phyloP scores from a whole-genome alignment of 1,140 invertebrate species.

The Drosophila littoralis region DNA sequence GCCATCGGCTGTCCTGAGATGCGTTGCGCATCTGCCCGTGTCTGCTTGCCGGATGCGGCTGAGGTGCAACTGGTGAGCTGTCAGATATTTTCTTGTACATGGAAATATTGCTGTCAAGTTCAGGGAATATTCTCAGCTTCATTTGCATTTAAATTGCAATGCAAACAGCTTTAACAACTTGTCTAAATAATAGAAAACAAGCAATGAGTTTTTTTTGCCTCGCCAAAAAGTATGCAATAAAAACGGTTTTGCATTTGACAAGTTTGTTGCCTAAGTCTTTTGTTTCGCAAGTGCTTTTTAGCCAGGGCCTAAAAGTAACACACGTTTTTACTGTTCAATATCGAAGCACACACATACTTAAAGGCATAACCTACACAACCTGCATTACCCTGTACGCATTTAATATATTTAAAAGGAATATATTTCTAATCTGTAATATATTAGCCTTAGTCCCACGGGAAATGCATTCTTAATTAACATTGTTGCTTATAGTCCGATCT shows the following conservation, averaged over 20 bases:
- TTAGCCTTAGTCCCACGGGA: too few species aligned
- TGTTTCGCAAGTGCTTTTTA: constrained; percentile 42
- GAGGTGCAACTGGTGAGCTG: constrained; percentile 13
- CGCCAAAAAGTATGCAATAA: constrained; percentile 39
- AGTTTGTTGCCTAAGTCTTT: constrained; percentile 73
- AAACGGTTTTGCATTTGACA: constrained; percentile 22
- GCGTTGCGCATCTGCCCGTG: not conserved
- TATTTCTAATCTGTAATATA: too few species aligned
- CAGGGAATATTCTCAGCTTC: constrained; percentile 16
- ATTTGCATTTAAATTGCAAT: constrained; percentile 71
- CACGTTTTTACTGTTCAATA: not conserved
- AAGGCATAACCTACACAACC: not conserved
- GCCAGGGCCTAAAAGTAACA: constrained; percentile 23
- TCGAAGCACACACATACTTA: not conserved
- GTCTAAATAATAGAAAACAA: constrained; percentile 23
- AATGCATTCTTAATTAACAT: too few species aligned
- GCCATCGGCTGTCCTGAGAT: constrained; percentile 8
- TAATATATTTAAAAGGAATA: too few species aligned
- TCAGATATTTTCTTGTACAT: constrained; percentile 51
- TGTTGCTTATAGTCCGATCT: too few species aligned
- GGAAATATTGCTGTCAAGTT: constrained; percentile 66
- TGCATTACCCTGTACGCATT: not conserved
- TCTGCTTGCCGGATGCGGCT: constrained; percentile 55
- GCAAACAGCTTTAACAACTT: constrained; percentile 17
- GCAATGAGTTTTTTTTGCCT: not conserved